These are phyloP conservation scores for Venustoraphidia nigricollis DNA, from an alignment of 2,888 invertebrate species.

Conservation along the genomic window DNA sequence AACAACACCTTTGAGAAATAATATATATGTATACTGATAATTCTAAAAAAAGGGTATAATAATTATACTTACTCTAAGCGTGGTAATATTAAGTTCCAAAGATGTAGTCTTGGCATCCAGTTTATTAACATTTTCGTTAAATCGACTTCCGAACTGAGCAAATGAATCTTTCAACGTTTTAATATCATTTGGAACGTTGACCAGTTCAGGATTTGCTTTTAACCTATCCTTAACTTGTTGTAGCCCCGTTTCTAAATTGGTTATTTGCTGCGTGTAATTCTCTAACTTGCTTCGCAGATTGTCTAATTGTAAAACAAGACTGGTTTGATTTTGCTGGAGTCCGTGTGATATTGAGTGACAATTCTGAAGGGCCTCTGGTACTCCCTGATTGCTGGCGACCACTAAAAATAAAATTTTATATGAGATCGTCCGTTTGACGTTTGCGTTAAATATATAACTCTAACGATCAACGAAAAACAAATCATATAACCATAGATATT, in stretches of 20 bases:
- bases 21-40: too few relatives aligned
- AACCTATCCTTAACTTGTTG: conserved; percentile 39
- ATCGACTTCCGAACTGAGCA: conserved; percentile 41
- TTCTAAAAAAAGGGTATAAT: too few relatives aligned
- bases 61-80: conserved; percentile 14
- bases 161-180: conserved; percentile 38
- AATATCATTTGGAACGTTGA: conserved; percentile 38
- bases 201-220: conserved; percentile 40
- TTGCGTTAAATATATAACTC: too few relatives aligned
- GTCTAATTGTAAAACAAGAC: conserved; percentile 37
- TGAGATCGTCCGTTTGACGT: too few relatives aligned
- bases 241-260: conserved; percentile 29
- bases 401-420: conserved; percentile 26
- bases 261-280: conserved; percentile 33
- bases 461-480: too few relatives aligned
- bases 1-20: too few relatives aligned
- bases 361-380: conserved; percentile 53
- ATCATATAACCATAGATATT: too few relatives aligned
- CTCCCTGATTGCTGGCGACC: conserved; percentile 49
- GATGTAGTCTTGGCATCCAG: conserved; percentile 10
- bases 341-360: conserved; percentile 55
- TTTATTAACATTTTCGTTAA: conserved; percentile 20
- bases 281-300: conserved; percentile 39
- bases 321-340: conserved; percentile 49
- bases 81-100: conserved; percentile 16